Evolutionary conservation across 2,888 invertebrate species (phyloP).

Genomic region (Amphipyra berbera): DNA sequence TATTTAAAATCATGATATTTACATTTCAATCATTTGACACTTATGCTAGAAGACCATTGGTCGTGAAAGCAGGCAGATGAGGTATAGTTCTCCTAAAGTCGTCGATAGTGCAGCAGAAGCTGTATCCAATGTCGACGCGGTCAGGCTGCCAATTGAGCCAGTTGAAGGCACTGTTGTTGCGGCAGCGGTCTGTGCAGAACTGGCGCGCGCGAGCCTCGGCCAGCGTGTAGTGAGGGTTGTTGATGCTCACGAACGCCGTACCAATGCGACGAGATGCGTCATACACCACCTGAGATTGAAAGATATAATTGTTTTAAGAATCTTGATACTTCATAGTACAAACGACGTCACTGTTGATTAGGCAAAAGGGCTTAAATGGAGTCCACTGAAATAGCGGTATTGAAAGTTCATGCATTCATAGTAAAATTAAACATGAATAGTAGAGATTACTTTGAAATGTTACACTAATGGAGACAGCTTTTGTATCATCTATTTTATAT

Average conservation of each 20-base stretch:
- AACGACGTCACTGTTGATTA: background rate
- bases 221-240: constrained; percentile 90
- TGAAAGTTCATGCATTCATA: too few relatives aligned
- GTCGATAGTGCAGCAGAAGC: constrained; percentile 91
- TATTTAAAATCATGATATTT: background rate
- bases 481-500: background rate
- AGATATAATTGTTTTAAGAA: background rate
- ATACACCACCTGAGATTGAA: constrained; percentile 84
- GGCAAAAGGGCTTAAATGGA: background rate
- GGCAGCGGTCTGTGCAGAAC: constrained; percentile 88
- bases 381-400: too few relatives aligned
- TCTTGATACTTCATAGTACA: background rate
- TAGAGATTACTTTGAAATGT: background rate
- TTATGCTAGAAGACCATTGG: constrained; percentile 77
- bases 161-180: constrained; percentile 88
- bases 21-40: background rate
- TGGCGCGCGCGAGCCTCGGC: constrained; percentile 77
- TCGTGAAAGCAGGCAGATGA: constrained; percentile 87
- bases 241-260: constrained; percentile 91
- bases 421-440: background rate
- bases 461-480: too few relatives aligned
- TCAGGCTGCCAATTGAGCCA: constrained; percentile 91
- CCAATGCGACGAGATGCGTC: constrained; percentile 86
- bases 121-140: constrained; percentile 88
- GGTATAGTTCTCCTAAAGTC: constrained; percentile 88